Evolutionary conservation across 2,113 vertebrate species (phyloP), one percentile per base, ranked within the genome.

Genomic region (Octodon degus): DNA sequence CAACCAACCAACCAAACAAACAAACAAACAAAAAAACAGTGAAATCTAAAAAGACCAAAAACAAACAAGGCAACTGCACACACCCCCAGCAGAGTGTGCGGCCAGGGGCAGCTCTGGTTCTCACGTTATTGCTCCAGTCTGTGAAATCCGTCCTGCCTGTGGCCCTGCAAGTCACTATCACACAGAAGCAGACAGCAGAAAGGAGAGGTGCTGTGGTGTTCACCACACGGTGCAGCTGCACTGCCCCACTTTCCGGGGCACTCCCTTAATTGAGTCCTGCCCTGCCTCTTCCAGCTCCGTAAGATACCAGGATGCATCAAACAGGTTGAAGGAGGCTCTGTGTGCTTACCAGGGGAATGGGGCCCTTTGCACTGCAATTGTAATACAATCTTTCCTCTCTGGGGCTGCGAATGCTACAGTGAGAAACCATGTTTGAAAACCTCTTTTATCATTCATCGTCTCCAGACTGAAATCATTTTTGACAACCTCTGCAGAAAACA

Each of bases 401-500:
- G 98, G 98, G 98, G 97, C 98, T 98, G 98, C 80, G 96, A 98
- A 98, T 84, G 97, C 98, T 98, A 98, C 98, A 98, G 99, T 98
- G 98, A 98, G 99, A 99, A 98, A 99, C 98, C 96, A 97, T 98
- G 98, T 98, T 98, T 98, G 98, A 98, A 99, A 98, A 99, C 98
- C 98, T 99, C 98, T 99, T 99, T 99, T 98, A 99, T 99, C 99
- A 99, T 99, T 99, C 98, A 98, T 98, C 98, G 98, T 98, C 98
- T 98, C 98, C 98, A 99, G 98, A 99, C 98, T 98, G 98, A 98
- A 99, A 99, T 99, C 98, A 98, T 98, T 99, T 99, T 98, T 99
- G 99, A 99, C 98, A 98, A 99, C 98, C 98, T 98, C 98, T 98
- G 98, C 98, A 98, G 98, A 99, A 99, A 98, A 99, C 98, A 99